Base-by-base conservation (phyloP, 2,888 invertebrate species). In the Ischnura elegans region DNA sequence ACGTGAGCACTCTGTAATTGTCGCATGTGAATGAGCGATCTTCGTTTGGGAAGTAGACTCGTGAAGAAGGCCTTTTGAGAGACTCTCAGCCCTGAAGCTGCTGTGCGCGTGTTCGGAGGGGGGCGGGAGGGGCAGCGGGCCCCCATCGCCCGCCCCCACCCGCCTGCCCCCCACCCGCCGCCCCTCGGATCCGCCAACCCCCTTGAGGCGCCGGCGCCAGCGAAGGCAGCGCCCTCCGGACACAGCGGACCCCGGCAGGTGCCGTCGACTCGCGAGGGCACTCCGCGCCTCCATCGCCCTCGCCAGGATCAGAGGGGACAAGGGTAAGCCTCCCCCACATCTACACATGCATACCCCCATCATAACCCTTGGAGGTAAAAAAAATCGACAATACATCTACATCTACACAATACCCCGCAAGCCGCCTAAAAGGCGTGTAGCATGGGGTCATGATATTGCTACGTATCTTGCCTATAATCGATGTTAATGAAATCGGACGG, bases 1-100 rank as follows among this genome's bases (percentile, higher is more conserved):
- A n/a, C n/a, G n/a, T n/a, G n/a, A n/a, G n/a, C n/a, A n/a, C n/a
- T n/a, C n/a, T n/a, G n/a, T n/a, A n/a, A n/a, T n/a, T n/a, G n/a
- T n/a, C n/a, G n/a, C n/a, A n/a, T n/a, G n/a, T n/a, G 19, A 13
- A 43, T 55, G 10, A 16, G 10, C 1, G 36, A 25, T 2, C 13
- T 16, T 36, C 16, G 8, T 36, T 10, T 10, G 36, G 1, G 16
- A 36, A 2, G 3, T 42, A 29, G 21, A n/a, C 13, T 42, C 55
- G n/a, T n/a, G n/a, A n/a, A n/a, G n/a, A n/a, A n/a, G n/a, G n/a
- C n/a, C n/a, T n/a, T n/a, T n/a, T n/a, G n/a, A n/a, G n/a, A n/a
- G n/a, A n/a, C n/a, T n/a, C n/a, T n/a, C n/a, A n/a, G n/a, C n/a
- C 87, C 55, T 87, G 87, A 87, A 87, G 87, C 55, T 87, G 42